Evolutionary conservation across 1,140 invertebrate genomes (phyloP), one percentile per base, ranked within the genome.

Genomic region (Probaryconus sp.): DNA sequence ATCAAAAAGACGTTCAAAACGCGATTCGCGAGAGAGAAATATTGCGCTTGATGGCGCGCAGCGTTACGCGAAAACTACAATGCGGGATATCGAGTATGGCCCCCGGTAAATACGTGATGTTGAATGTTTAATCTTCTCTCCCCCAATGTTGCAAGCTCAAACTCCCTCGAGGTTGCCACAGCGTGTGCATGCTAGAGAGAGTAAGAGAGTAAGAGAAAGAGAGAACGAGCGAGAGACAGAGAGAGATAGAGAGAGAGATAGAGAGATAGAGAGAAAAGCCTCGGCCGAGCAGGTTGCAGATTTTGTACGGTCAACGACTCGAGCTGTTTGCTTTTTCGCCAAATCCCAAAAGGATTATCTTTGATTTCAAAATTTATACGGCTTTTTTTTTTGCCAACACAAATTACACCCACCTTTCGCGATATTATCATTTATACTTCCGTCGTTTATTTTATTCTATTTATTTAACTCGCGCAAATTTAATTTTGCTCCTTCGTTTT

Each of bases 81-180:
- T 53, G 70, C 67, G 72, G 76, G 74, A 79, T 80, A 80, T 80
- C 71, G 77, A 50, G 68, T 76, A 77, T 74, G 67, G 79, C 77
- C 78, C 48, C 74, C 38, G 79, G 79, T 79, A 81, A 81, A 82
- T 79, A 78, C 78, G 76, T 79, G 78, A 83, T 77, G 68, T 69
- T 77, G 47, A 76, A 79, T 78, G 78, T 80, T 83, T 83, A 83
- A 83, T 82, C 80, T 82, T 47, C 76, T 73, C 70, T 67, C 68
- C 60, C n/a, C 63, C 60, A 53, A 40, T 67, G 63, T 73, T 60
- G 67, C 75, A 76, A 78, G 73, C 69, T 47, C 73, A 35, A 76
- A 78, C 55, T 75, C 71, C 71, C 74, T 42, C 64, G 76, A 77
- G 76, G 72, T 77, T 71, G 58, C 40, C 65, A 37, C 69, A 64